A percentile compares a stretch with the other conserved stretches of the same genome.
Evolutionary conservation across 1,140 invertebrate species (phyloP).

Genomic region (Drosophila sturtevanti): DNA sequence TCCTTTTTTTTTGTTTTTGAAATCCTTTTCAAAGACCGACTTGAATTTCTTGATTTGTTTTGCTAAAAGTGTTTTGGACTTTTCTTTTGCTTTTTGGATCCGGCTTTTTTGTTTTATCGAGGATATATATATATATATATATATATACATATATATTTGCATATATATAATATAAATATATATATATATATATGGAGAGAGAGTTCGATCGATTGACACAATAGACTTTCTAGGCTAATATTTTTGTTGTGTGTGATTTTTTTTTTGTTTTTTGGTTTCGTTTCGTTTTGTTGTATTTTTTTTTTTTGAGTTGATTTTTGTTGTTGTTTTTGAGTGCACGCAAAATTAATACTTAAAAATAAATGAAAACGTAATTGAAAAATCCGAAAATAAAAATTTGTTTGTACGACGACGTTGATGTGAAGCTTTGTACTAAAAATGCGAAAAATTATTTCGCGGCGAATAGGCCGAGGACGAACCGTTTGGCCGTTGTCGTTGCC

Average conservation of each 20-base stretch:
- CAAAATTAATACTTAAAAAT: slow-evolving; percentile 81
- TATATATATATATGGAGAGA: slow-evolving; percentile 6
- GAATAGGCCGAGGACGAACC: slow-evolving; percentile 79
- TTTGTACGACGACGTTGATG: slow-evolving; percentile 83
- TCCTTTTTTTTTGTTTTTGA: slow-evolving; percentile 16
- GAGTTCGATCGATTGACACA: slow-evolving; percentile 13
- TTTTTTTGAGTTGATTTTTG: slow-evolving; percentile 35
- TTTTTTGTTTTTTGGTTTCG: slow-evolving; percentile 51
- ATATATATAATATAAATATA: too few relatives aligned
- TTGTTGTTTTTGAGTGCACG: slow-evolving; percentile 71
- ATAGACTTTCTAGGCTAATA: slow-evolving; percentile 21
- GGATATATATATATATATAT: slow-evolving; percentile 35
- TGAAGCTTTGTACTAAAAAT: slow-evolving; percentile 83
- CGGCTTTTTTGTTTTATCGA: neutral
- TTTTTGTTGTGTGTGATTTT: slow-evolving; percentile 57
- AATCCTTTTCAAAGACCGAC: slow-evolving; percentile 10
- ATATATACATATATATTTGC: slow-evolving; percentile 14
- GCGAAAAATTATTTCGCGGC: slow-evolving; percentile 82
- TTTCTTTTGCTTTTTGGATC: neutral
- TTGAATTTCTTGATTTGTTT: slow-evolving; percentile 25
- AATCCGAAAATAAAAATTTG: slow-evolving; percentile 83
- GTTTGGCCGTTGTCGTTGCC: slow-evolving; percentile 48
- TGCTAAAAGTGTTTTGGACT: slow-evolving; percentile 40
- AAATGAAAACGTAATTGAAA: slow-evolving; percentile 82
- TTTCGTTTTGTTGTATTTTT: slow-evolving; percentile 42